Percentiles rank a stretch among this genome's conserved stretches.
Conservation (phyloP, 2,888 invertebrate genomes). For the Nephrotoma appendiculata region DNA sequence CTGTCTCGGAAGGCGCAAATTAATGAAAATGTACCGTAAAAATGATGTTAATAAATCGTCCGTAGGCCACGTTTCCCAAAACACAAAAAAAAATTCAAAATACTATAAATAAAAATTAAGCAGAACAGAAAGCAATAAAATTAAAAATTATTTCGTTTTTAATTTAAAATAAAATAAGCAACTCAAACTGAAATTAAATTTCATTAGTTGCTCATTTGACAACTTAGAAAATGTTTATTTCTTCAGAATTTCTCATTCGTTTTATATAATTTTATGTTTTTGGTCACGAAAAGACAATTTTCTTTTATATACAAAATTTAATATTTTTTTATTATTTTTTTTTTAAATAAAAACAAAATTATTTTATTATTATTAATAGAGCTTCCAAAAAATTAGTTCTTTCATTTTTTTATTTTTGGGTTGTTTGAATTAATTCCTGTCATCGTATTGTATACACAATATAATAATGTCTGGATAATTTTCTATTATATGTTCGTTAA, state of each 20-base stretch:
- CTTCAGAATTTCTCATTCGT: neutral
- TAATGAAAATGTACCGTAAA: too few relatives aligned
- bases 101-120: too few relatives aligned
- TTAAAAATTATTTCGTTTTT: neutral
- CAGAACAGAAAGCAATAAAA: too few relatives aligned
- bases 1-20: too few relatives aligned
- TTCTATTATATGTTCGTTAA: neutral
- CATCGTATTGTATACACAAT: neutral
- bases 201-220: constrained; percentile 4
- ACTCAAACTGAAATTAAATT: neutral
- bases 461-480: neutral
- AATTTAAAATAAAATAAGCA: neutral
- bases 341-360: neutral
- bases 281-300: constrained; percentile 13
- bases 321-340: neutral
- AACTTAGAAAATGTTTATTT: neutral
- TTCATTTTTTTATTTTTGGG: neutral
- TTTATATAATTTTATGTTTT: neutral
- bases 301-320: constrained; percentile 7
- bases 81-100: too few relatives aligned
- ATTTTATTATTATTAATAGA: neutral
- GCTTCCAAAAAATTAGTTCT: neutral
- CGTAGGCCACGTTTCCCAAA: too few relatives aligned
- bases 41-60: too few relatives aligned
- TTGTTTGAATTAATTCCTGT: neutral